These are phyloP conservation scores for Regulus satrapa DNA, from an alignment of 2,113 vertebrate species.

Conservation along the genomic window DNA sequence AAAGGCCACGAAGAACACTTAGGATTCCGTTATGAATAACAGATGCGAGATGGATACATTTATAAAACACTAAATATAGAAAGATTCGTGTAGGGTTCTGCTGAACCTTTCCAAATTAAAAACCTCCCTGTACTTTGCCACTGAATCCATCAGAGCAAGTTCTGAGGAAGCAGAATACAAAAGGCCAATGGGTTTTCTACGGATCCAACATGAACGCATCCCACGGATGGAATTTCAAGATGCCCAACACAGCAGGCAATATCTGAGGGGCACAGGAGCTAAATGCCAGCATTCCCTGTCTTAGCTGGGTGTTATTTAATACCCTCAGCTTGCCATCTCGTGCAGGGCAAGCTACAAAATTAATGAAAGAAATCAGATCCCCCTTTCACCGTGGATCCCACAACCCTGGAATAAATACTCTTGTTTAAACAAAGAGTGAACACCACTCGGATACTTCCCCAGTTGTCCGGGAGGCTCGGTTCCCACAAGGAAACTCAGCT, in stretches of 20 bases:
- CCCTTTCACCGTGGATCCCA: not conserved
- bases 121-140: not conserved
- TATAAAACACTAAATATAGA: not conserved
- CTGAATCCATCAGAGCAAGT: not conserved
- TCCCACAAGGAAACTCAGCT: not conserved
- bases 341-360: not conserved
- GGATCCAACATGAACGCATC: not conserved
- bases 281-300: not conserved
- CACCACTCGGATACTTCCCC: not conserved
- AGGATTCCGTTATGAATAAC: not conserved
- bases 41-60: not conserved
- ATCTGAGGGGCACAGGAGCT: rapidly evolving
- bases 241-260: not conserved
- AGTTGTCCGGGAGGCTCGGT: not conserved
- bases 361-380: not conserved
- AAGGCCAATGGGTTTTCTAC: not conserved
- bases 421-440: not conserved
- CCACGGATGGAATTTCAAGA: not conserved
- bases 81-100: not conserved
- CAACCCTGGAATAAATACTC: rapidly evolving
- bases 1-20: not conserved
- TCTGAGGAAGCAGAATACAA: not conserved
- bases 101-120: not conserved
- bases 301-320: not conserved
- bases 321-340: not conserved